Conservation (phyloP, 2,797 vertebrate species). For the Urosaurus nigricauda region DNA sequence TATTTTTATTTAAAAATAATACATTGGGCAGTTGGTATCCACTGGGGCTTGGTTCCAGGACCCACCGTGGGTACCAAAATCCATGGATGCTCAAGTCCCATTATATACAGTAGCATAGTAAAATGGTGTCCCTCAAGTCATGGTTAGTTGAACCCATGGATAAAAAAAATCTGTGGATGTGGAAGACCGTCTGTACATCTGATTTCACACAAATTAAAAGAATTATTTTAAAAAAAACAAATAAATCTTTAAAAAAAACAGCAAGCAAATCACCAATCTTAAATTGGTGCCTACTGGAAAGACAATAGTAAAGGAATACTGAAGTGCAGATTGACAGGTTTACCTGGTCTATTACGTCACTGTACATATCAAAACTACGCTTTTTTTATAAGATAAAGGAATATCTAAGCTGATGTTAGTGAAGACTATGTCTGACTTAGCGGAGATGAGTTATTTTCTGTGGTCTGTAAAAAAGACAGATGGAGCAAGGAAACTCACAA, state of each 20-base stretch:
- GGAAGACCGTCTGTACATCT: too few species aligned
- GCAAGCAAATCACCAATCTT: background rate
- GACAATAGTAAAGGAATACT: background rate
- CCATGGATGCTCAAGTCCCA: too few species aligned
- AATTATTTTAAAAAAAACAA: too few species aligned
- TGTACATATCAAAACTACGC: background rate
- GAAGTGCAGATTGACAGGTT: background rate
- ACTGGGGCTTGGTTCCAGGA: too few species aligned
- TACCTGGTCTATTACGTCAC: background rate
- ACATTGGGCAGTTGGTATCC: too few species aligned
- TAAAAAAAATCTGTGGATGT: too few species aligned
- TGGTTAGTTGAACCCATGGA: too few species aligned
- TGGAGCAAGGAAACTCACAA: background rate
- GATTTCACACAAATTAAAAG: too few species aligned
- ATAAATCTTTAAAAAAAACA: background rate
- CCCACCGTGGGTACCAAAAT: too few species aligned
- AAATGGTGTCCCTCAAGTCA: too few species aligned
- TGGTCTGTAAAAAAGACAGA: background rate
- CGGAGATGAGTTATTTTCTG: background rate
- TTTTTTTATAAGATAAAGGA: background rate
- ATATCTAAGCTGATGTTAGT: background rate
- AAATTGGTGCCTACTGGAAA: background rate
- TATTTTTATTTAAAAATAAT: background rate
- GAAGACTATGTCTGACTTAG: background rate
- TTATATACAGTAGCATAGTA: too few species aligned